Percentiles rank a stretch among this genome's conserved stretches.
Conservation (phyloP, 2,888 invertebrate species). For the Caenorhabditis sp. region DNA sequence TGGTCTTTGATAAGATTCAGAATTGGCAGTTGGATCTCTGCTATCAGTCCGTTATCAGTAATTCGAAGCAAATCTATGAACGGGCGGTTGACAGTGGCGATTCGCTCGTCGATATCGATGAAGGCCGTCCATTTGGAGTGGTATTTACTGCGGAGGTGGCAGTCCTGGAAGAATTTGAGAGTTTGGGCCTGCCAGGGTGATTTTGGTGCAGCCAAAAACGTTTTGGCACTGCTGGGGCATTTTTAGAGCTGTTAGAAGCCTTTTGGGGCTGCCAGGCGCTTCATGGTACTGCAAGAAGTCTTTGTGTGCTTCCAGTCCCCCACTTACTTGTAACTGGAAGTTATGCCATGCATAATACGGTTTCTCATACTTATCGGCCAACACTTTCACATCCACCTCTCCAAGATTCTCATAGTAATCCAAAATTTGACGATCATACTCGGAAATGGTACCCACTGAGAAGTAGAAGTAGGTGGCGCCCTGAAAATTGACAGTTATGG, state of each 20-base stretch:
- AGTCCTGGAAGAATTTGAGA: constrained; percentile 36
- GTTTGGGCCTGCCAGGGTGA: too few relatives aligned
- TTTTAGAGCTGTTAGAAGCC: too few relatives aligned
- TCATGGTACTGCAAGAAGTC: too few relatives aligned
- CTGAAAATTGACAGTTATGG: not conserved
- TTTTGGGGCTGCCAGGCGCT: too few relatives aligned
- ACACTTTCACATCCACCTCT: constrained; percentile 34
- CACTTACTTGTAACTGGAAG: constrained; percentile 29
- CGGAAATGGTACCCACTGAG: constrained; percentile 18
- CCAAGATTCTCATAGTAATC: constrained; percentile 45
- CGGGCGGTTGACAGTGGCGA: not conserved
- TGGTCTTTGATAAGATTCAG: constrained; percentile 31
- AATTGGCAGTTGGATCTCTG: constrained; percentile 29
- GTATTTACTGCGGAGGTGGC: constrained; percentile 36
- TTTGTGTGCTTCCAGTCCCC: too few relatives aligned
- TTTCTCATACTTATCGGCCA: constrained; percentile 31
- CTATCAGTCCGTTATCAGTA: constrained; percentile 3
- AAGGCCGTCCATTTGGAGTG: constrained; percentile 58
- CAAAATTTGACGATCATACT: constrained; percentile 41
- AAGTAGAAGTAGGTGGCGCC: constrained; percentile 42
- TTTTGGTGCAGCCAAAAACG: too few relatives aligned
- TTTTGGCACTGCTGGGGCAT: too few relatives aligned
- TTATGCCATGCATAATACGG: constrained; percentile 46
- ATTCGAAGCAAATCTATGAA: not conserved
- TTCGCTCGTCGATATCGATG: constrained; percentile 52